Base-by-base conservation (phyloP, 2,113 vertebrate genomes). In the Pagrus major region DNA sequence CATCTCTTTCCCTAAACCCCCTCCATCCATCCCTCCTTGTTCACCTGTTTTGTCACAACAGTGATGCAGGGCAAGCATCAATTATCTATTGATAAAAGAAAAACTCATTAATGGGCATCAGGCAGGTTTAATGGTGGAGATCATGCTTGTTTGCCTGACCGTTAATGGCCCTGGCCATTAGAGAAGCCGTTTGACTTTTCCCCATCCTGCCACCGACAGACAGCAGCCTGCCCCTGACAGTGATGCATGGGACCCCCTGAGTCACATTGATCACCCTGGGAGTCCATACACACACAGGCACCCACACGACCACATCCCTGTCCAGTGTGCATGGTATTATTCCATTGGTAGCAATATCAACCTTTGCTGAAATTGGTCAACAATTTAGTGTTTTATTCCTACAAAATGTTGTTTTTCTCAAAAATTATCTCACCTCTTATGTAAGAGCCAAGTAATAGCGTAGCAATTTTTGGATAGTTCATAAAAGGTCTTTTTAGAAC, bases 1-100 rank as follows among this genome's bases (percentile, higher is more conserved):
- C 42, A 3, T 64, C 49, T 29, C 3, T 33, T 35, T 39, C 3
- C 18, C 12, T 83, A 65, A 23, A 42, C 63, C 71, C 44, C 47
- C 56, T 15, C 39, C 25, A 27, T 49, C 49, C 60, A 1, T 47
- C 37, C 61, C 56, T 15, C n/a, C 61, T 31, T 59, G 23, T 69
- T 66, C 59, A 81, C 59, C 58, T 68, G 71, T 54, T 75, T 72
- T 61, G 65, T 72, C 76, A 55, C 44, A 76, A 63, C 37, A 49
- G 37, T 25, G 39, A 65, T 81, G 59, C 35, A 29, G 47, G 55
- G 55, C 66, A 72, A 84, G 78, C 81, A 85, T 90, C 85, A 90
- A 82, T 91, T 89, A 86, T 82, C 67, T 89, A 87, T 90, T 89
- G 90, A 90, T 82, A 78, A 88, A 88, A 88, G 73, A 72, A 86